A percentile compares a stretch with the other conserved stretches of the same genome.
These are phyloP conservation scores for Labia minor DNA, from an alignment of 2,888 invertebrate genomes.

Conservation along the genomic window DNA sequence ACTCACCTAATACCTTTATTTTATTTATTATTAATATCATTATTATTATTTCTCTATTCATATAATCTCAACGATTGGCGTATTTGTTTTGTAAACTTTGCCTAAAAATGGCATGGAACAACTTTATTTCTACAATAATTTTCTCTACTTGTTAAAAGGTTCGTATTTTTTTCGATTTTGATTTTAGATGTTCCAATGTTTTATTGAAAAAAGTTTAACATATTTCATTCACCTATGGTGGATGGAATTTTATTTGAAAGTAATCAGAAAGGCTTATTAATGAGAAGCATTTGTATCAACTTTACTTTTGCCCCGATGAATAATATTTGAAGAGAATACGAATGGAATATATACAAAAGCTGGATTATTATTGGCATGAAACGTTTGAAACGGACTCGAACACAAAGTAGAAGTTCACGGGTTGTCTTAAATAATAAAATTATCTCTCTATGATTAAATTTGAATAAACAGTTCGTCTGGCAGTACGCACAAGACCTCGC, in stretches of 20 bases:
- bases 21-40: no score
- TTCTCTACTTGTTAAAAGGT: constrained; percentile 1
- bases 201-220: constrained; percentile 7
- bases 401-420: not conserved
- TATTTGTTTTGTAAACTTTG: not conserved
- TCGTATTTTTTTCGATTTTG: constrained; percentile 1
- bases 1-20: no score
- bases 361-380: constrained; percentile 1
- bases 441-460: constrained; percentile 13
- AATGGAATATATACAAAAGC: not conserved
- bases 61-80: not conserved
- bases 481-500: not conserved
- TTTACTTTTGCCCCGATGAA: not conserved
- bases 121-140: not conserved
- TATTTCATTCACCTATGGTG: not conserved
- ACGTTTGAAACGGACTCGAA: not conserved
- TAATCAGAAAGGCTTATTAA: not conserved
- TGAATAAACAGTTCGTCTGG: not conserved
- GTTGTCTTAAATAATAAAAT: constrained; percentile 13
- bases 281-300: not conserved
- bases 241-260: not conserved
- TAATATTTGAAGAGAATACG: constrained; percentile 7
- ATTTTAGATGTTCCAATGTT: not conserved
- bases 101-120: not conserved
- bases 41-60: no score